Percentiles rank a stretch among this genome's conserved stretches.
Evolutionary conservation across 2,797 vertebrate genomes (phyloP).

Genomic region (Coregonus sp.): DNA sequence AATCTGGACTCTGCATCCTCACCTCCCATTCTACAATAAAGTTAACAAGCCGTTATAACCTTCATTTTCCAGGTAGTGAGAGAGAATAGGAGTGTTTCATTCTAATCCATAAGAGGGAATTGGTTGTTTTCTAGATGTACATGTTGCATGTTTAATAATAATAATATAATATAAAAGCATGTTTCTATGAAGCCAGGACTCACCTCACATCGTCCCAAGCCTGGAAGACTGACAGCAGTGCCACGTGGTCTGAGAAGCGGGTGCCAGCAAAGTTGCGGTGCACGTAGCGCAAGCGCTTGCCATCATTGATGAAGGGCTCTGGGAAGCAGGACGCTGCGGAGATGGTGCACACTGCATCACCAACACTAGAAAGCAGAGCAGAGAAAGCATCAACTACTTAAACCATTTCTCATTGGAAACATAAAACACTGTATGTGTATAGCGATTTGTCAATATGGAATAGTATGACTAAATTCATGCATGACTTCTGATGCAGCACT

Average conservation of each 20-base stretch:
- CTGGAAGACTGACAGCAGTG: slow-evolving; percentile 91
- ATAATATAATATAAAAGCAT: background rate
- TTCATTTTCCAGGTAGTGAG: background rate
- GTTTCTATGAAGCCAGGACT: background rate
- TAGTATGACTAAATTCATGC: background rate
- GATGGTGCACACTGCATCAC: slow-evolving; percentile 93
- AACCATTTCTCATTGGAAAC: background rate
- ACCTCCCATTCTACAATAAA: slow-evolving; percentile 82
- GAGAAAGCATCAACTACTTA: background rate
- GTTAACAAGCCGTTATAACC: background rate
- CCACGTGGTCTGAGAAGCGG: slow-evolving; percentile 92
- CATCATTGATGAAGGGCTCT: slow-evolving; percentile 92
- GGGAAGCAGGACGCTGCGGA: slow-evolving; percentile 92
- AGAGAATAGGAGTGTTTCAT: background rate
- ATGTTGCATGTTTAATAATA: background rate
- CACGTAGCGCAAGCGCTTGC: slow-evolving; percentile 88
- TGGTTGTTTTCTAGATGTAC: background rate
- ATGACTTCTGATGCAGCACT: slow-evolving; percentile 43
- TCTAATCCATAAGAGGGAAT: background rate
- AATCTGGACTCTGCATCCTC: slow-evolving; percentile 92
- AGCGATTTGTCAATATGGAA: background rate
- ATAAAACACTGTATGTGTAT: background rate
- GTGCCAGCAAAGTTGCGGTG: slow-evolving; percentile 92
- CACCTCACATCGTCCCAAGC: slow-evolving; percentile 95
- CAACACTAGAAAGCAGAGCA: slow-evolving; percentile 78